Evolutionary conservation across 2,113 vertebrate species (phyloP), one percentile per base, ranked within the genome.

Genomic region (Brachypodius melanocephalos): DNA sequence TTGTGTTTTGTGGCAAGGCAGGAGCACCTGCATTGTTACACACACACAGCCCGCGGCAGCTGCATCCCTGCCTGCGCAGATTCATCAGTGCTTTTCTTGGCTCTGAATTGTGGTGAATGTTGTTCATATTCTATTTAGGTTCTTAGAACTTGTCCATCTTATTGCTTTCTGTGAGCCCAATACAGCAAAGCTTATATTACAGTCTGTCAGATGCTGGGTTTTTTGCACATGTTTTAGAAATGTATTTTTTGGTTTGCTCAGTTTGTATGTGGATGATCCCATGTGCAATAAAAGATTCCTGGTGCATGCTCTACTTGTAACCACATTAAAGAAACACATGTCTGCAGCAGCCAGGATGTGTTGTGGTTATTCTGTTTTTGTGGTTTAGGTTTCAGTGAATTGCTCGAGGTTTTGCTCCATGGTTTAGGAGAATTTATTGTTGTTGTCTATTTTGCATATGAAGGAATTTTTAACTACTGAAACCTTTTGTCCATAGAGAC

Each of bases 381-480:
- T 86, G 84, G 89, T 93, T 91, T 96, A 77, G 36, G 24, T 94
- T 94, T 93, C 76, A 72, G 21, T 55, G 38, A 49, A 71, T 88
- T 79, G 58, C 45, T 67, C 42, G 61, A 85, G 52, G 25, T 76
- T 93, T 95, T 91, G 32, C 63, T 77, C 40, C 72, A 45, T 8
- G 8, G 58, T 73, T 82, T 71, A 31, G 31, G 9, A 59, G 29
- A 25, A 36, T 69, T 43, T 48, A 9, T 48, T 69, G 48, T n/a
- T 38, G 12, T 52, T 68, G 8, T n/a, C 46, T 26, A 18, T 89
- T 87, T 95, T 82, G 42, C 29, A 15, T 61, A 55, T 29, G 36
- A 94, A 81, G 67, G 10, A 55, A 36, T 38, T 91, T 92, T 71
- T 45, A 46, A 54, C 77, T 91, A 86, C 29, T 81, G 54, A 88